Percentiles rank a stretch among this genome's conserved stretches.
Conservation (phyloP, 2,888 invertebrate species). For the Drosophila mulleri region DNA sequence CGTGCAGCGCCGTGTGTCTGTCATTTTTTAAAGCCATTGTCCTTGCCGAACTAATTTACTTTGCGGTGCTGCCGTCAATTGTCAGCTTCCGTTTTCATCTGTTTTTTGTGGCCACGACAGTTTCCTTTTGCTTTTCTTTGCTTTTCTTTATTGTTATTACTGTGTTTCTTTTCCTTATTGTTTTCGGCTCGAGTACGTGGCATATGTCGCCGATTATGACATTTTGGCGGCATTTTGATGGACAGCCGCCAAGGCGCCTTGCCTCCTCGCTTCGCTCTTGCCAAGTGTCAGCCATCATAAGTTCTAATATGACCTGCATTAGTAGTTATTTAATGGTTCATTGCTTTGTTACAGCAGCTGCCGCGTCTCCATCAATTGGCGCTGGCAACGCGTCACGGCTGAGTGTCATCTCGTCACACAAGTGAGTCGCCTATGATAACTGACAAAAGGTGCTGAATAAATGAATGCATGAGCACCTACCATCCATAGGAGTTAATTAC, state of each 20-base stretch:
- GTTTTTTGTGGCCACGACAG: constrained; percentile 41
- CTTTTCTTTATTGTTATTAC: neutral
- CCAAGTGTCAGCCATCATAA: constrained; percentile 52
- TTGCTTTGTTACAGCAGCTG: constrained; percentile 32
- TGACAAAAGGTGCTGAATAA: neutral
- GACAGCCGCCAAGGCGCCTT: constrained; percentile 26
- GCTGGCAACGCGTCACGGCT: constrained; percentile 8
- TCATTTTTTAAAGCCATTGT: constrained; percentile 63
- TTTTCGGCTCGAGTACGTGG: constrained; percentile 25
- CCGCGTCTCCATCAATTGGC: constrained; percentile 9
- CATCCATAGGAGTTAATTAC: neutral
- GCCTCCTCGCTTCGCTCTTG: constrained; percentile 14
- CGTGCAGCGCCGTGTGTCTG: constrained; percentile 40
- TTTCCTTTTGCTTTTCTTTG: constrained; percentile 4
- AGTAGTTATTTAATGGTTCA: constrained; percentile 67
- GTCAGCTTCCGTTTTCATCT: constrained; percentile 74
- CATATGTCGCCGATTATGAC: constrained; percentile 75
- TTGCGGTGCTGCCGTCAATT: constrained; percentile 59
- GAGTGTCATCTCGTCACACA: neutral
- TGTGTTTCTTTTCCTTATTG: neutral
- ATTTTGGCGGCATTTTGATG: constrained; percentile 65
- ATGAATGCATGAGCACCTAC: neutral
- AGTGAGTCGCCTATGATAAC: neutral
- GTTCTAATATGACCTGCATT: constrained; percentile 46
- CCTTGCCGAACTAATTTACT: constrained; percentile 42